phyloP scores from a whole-genome alignment of 2,797 vertebrate species.

The Eupleurogrammus muticus region DNA sequence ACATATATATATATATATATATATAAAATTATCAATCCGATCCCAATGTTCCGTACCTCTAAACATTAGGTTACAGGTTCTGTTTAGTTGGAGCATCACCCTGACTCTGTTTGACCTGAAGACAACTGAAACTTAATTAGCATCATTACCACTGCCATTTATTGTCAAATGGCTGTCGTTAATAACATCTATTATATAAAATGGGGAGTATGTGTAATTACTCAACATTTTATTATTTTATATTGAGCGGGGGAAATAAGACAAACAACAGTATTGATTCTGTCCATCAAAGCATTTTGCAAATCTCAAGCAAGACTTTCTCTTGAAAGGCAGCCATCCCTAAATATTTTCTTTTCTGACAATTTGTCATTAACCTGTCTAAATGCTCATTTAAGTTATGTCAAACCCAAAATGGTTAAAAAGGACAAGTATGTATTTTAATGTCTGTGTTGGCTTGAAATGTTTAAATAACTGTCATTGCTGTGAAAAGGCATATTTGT shows the following conservation, averaged over 20 bases:
- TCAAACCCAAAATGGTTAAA: neutral
- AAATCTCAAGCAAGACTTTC: neutral
- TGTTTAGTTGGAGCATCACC: no score
- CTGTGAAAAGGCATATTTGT: conserved; percentile 14
- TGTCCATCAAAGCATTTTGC: neutral
- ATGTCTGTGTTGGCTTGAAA: neutral
- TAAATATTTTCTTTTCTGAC: neutral
- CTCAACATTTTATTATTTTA: no score
- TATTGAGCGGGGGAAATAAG: neutral
- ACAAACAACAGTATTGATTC: conserved; percentile 1
- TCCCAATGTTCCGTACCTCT: no score
- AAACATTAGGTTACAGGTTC: no score
- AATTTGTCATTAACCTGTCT: conserved; percentile 4
- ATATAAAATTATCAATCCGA: no score
- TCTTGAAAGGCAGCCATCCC: neutral
- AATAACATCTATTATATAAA: no score
- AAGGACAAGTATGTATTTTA: neutral
- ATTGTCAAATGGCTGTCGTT: no score
- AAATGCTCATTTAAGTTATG: neutral
- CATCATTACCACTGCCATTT: no score
- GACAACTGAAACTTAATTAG: no score
- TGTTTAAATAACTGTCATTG: conserved; percentile 41
- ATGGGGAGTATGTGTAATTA: no score
- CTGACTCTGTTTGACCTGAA: no score
- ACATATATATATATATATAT: no score